Evolutionary conservation across 2,888 invertebrate species (phyloP).

Genomic region (Chloromyia formosa): DNA sequence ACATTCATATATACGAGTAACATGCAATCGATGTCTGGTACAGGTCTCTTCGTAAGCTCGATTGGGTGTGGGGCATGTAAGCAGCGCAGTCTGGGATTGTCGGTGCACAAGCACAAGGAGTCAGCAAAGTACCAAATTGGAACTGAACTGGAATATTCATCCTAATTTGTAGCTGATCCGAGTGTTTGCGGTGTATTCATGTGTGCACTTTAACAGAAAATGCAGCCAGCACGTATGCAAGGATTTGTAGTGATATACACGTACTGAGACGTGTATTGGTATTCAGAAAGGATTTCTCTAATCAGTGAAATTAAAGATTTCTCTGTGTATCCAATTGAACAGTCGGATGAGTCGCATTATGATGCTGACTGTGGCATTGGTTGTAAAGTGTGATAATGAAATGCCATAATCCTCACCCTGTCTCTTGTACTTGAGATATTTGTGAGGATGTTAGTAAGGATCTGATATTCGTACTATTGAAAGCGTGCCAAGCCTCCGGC

Average conservation of each 20-base stretch:
- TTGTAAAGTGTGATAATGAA: slow-evolving; percentile 4
- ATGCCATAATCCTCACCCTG: neutral
- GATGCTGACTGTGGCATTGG: neutral
- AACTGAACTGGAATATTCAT: slow-evolving; percentile 13
- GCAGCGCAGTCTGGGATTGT: neutral
- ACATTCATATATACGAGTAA: neutral
- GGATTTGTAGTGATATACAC: too few relatives aligned
- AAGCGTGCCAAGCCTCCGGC: too few relatives aligned
- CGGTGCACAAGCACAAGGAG: neutral
- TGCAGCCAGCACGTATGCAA: neutral
- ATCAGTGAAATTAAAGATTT: slow-evolving; percentile 24
- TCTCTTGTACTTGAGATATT: neutral
- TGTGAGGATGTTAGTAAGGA: too few relatives aligned
- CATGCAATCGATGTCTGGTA: too few relatives aligned
- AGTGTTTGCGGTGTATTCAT: slow-evolving; percentile 19
- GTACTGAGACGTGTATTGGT: too few relatives aligned
- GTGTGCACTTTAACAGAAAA: neutral
- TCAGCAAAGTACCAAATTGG: neutral
- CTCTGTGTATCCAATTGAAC: slow-evolving; percentile 1
- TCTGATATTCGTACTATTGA: too few relatives aligned
- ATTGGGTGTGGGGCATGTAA: too few relatives aligned
- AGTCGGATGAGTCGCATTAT: neutral
- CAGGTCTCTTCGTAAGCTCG: too few relatives aligned
- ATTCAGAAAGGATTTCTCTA: slow-evolving; percentile 8
- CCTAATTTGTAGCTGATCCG: slow-evolving; percentile 30